Conservation (phyloP, 2,113 vertebrate genomes). For the Neopipo cinnamomea region DNA sequence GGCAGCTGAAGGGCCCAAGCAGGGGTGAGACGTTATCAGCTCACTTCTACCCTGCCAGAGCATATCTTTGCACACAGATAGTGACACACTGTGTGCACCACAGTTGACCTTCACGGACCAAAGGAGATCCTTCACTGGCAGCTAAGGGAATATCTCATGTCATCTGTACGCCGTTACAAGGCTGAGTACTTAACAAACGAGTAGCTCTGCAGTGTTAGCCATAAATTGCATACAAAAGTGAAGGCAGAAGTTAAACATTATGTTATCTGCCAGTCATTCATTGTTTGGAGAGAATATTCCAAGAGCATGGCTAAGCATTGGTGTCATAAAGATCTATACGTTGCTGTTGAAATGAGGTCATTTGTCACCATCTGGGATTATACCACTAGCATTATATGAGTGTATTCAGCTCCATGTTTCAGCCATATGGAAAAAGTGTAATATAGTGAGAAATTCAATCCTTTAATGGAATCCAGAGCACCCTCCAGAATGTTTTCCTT, state of each 20-base stretch:
- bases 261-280: conserved; percentile 48
- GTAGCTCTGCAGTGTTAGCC: neutral
- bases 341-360: conserved; percentile 54
- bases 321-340: conserved; percentile 25
- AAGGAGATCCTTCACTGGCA: neutral
- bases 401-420: conserved; percentile 33
- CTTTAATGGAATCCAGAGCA: conserved; percentile 66
- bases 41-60: conserved; percentile 47
- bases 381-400: neutral
- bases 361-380: conserved; percentile 60
- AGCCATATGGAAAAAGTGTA: conserved; percentile 49
- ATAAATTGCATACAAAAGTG: neutral
- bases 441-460: conserved; percentile 57
- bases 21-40: conserved; percentile 65
- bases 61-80: conserved; percentile 13
- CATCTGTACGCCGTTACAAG: neutral
- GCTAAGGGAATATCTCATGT: conserved; percentile 33
- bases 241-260: conserved; percentile 41
- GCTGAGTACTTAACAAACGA: neutral
- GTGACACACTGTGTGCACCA: neutral
- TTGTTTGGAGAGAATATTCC: conserved; percentile 44
- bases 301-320: conserved; percentile 1
- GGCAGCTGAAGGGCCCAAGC: conserved; percentile 64
- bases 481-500: conserved; percentile 53
- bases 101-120: neutral